Base-by-base conservation (phyloP, 2,888 invertebrate genomes). In the Bhutanitis thaidina region DNA sequence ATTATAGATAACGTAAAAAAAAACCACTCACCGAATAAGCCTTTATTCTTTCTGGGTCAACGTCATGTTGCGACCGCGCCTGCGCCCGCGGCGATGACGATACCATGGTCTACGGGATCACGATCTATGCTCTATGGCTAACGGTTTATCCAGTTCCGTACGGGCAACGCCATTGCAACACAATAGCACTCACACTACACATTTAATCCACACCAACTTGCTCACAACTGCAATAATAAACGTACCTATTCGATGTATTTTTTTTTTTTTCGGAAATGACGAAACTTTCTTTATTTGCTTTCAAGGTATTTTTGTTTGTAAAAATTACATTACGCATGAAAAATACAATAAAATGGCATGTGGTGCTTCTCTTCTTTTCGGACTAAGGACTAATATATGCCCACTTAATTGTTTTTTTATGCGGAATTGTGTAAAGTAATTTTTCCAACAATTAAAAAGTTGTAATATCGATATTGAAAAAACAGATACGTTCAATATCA, bases 81-180 rank as follows among this genome's bases (percentile, higher is more conserved):
- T 83, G 86, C 74, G 87, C 83, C 56, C 86, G 86, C 74, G 89
- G 88, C 70, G 89, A 88, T 74, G 89, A 89, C 74, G 89, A 89
- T 69, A 89, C 89, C 89, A 89, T 89, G 78, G 77, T 86, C 84
- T 79, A 77, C 74, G 65, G n/a, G 79, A 79, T 81, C 84, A 80
- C 82, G 77, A 74, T 71, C 69, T 70, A 67, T 66, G 64, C 69
- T 32, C 38, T 40, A 73, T 71, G 67, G 60, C 68, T 79, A 75
- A 74, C 71, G 70, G 69, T 64, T 58, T 53, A 62, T 59, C 63
- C 60, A 50, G 59, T 60, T 58, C 54, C 57, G 29, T 10, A 7
- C 14, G 8, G 43, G 50, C 49, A 58, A 55, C 55, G 55, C 56
- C 57, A 59, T 58, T 47, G 56, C 60, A 58, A 59, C 60, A 37